Evolutionary conservation across 1,140 invertebrate species (phyloP).

Genomic region (Zaprionus davidi): DNA sequence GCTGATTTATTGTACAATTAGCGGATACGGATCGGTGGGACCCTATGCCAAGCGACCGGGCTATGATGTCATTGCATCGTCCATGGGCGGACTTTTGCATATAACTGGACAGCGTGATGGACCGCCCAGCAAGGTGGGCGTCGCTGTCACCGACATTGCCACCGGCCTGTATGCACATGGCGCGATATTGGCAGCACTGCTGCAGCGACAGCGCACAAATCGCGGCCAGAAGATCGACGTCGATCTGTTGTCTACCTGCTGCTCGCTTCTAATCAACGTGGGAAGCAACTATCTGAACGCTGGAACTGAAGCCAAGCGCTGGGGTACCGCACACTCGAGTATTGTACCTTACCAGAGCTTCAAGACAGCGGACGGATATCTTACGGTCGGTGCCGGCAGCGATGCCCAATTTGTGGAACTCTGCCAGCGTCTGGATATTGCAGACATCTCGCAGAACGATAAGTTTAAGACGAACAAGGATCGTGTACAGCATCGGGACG

Average conservation of each 20-base stretch:
- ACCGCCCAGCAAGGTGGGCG: constrained; percentile 95
- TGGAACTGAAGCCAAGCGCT: constrained; percentile 89
- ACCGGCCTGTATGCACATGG: constrained; percentile 97
- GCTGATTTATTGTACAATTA: constrained; percentile 97
- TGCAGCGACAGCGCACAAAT: constrained; percentile 91
- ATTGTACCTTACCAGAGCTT: constrained; percentile 98
- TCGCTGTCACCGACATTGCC: constrained; percentile 96
- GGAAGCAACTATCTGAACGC: constrained; percentile 96
- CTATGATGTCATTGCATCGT: constrained; percentile 98
- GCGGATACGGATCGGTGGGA: constrained; percentile 94
- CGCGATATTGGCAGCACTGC: constrained; percentile 96
- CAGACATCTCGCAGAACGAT: constrained; percentile 87
- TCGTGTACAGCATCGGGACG: constrained; percentile 91
- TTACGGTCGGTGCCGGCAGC: constrained; percentile 93
- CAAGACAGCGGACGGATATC: constrained; percentile 91
- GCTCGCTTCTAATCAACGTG: constrained; percentile 94
- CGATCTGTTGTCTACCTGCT: constrained; percentile 96
- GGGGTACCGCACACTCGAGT: constrained; percentile 96
- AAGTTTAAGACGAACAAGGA: constrained; percentile 90
- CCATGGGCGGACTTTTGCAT: constrained; percentile 94
- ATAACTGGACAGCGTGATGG: constrained; percentile 94
- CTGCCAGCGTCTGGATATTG: constrained; percentile 87
- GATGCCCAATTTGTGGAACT: constrained; percentile 91
- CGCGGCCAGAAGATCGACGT: constrained; percentile 96
- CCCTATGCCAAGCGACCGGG: constrained; percentile 94